Evolutionary conservation across 2,797 vertebrate species (phyloP).

Genomic region (Neomorphus geoffroyi): DNA sequence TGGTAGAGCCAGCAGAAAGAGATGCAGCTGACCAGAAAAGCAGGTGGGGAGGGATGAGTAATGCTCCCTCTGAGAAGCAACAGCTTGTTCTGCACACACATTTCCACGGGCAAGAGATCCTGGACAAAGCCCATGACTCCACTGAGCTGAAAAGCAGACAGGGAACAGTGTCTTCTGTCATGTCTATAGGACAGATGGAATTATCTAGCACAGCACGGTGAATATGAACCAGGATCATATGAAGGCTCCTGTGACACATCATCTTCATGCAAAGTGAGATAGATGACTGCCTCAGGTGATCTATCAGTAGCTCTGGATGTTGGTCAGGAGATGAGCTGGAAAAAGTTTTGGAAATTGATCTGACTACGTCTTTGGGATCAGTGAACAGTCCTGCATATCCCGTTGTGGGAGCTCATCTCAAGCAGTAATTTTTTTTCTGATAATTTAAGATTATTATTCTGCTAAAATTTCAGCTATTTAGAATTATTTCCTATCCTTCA

Average conservation of each 20-base stretch:
- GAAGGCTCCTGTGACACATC: background rate
- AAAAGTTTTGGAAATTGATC: too few relatives aligned
- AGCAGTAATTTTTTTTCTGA: background rate
- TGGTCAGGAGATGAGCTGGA: background rate
- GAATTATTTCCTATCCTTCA: background rate
- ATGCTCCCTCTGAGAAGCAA: background rate
- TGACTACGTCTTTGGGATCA: too few relatives aligned
- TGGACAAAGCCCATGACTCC: background rate
- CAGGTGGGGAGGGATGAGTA: background rate
- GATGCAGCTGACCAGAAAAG: background rate
- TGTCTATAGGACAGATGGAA: background rate
- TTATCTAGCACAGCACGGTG: too few relatives aligned
- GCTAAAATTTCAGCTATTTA: background rate
- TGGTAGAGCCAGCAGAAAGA: background rate
- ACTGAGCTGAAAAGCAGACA: background rate
- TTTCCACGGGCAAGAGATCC: background rate
- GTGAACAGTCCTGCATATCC: too few relatives aligned
- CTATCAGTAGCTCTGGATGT: background rate
- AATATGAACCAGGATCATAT: rapidly evolving
- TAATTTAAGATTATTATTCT: background rate
- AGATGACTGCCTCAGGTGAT: background rate
- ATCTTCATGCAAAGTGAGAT: background rate
- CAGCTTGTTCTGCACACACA: background rate
- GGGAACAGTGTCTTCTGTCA: background rate
- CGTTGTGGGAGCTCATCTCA: background rate